A percentile compares a stretch with the other conserved stretches of the same genome.
These are phyloP conservation scores for Craseonycteris thonglongyai DNA, from an alignment of 2,113 vertebrate genomes.

Conservation along the genomic window DNA sequence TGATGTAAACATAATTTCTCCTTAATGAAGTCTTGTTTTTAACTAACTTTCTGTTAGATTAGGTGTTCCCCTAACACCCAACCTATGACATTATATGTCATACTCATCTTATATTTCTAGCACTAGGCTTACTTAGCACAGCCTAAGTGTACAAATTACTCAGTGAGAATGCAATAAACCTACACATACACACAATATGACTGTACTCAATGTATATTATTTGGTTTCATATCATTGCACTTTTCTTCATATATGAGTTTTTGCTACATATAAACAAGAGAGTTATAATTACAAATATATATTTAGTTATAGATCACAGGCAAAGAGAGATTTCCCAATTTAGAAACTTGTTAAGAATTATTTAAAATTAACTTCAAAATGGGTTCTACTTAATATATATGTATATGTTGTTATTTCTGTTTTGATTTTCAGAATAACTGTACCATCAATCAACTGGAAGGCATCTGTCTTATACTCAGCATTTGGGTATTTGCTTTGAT, in stretches of 20 bases:
- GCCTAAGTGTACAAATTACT: background rate
- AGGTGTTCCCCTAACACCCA: background rate
- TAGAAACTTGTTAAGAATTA: background rate
- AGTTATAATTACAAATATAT: background rate
- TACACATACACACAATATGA: background rate
- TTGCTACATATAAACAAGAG: background rate
- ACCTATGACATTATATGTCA: background rate
- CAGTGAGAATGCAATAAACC: background rate
- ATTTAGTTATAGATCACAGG: background rate
- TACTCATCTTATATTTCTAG: background rate
- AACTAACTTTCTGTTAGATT: background rate
- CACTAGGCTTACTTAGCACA: background rate
- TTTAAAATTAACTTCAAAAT: constrained; percentile 23
- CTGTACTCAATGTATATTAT: background rate
- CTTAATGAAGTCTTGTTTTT: background rate
- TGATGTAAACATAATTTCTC: background rate
- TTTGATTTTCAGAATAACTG: background rate
- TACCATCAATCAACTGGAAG: background rate
- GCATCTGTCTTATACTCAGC: background rate
- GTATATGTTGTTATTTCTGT: background rate
- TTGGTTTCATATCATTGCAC: background rate
- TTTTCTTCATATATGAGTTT: background rate
- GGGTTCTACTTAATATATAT: background rate
- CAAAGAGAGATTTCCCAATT: background rate
- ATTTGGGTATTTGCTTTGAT: background rate